Conservation (phyloP, 2,888 invertebrate genomes). For the Parnassius orleans region DNA sequence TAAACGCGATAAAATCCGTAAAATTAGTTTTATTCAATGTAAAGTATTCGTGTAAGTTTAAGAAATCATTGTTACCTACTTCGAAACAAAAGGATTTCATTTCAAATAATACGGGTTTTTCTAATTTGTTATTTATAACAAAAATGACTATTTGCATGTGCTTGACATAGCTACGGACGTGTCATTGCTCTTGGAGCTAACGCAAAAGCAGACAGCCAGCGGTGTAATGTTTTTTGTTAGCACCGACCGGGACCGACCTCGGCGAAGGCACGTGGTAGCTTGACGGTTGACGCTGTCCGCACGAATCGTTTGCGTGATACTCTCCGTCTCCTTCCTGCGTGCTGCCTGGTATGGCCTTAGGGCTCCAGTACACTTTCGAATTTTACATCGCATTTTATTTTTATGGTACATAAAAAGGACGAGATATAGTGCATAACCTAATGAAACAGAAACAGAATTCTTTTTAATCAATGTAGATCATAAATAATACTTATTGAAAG, state of each 20-base stretch:
- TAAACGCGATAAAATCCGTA: too few relatives aligned
- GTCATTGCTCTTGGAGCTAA: slow-evolving; percentile 31
- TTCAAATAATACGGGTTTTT: background rate
- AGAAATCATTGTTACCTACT: too few relatives aligned
- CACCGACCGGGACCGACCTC: slow-evolving; percentile 34
- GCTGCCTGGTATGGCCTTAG: slow-evolving; percentile 32
- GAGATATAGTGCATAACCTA: too few relatives aligned
- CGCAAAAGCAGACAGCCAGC: slow-evolving; percentile 14
- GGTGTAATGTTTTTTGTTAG: slow-evolving; percentile 32
- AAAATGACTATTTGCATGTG: slow-evolving; percentile 15
- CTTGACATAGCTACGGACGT: slow-evolving; percentile 23
- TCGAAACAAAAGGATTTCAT: too few relatives aligned
- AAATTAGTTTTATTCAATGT: too few relatives aligned
- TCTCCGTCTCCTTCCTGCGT: slow-evolving; percentile 41
- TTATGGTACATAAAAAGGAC: too few relatives aligned
- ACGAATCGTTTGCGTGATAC: slow-evolving; percentile 54
- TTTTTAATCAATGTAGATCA: too few relatives aligned
- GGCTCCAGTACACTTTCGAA: slow-evolving; percentile 27
- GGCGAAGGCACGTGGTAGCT: slow-evolving; percentile 36
- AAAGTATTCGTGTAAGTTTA: too few relatives aligned
- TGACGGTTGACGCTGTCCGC: slow-evolving; percentile 36
- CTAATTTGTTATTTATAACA: slow-evolving; percentile 11
- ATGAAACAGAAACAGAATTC: too few relatives aligned
- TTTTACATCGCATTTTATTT: too few relatives aligned
- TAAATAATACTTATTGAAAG: too few relatives aligned